Conservation (phyloP, 1,140 invertebrate genomes). For the Daktulosphaira vitifoliae region DNA sequence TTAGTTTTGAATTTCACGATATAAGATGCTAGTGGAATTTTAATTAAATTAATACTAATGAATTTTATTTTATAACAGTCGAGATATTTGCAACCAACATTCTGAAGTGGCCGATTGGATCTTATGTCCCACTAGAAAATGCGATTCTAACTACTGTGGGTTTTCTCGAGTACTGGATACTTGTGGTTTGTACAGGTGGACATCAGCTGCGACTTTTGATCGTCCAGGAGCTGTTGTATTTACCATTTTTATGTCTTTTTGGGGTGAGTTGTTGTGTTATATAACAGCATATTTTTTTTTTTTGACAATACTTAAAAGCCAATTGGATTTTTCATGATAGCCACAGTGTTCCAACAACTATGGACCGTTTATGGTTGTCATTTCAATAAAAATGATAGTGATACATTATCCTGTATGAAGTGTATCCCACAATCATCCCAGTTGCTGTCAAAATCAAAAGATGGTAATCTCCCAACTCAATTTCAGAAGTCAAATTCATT, state of each 20-base stretch:
- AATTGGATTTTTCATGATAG: background rate
- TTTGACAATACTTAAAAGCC: too few relatives aligned
- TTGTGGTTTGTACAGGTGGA: constrained; percentile 18
- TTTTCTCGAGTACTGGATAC: constrained; percentile 12
- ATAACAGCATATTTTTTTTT: background rate
- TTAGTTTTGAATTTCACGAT: background rate
- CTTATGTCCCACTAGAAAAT: constrained; percentile 7
- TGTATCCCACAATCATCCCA: too few relatives aligned
- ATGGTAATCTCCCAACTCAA: too few relatives aligned
- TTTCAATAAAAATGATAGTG: too few relatives aligned
- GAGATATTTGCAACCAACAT: constrained; percentile 8
- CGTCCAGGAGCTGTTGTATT: constrained; percentile 1
- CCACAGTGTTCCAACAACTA: constrained; percentile 15
- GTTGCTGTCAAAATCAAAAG: too few relatives aligned
- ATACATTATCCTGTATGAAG: too few relatives aligned
- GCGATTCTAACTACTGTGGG: background rate
- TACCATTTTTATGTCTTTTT: constrained; percentile 13
- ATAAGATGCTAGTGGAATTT: too few relatives aligned
- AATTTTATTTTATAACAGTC: background rate
- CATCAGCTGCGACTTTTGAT: constrained; percentile 19
- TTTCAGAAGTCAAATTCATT: too few relatives aligned
- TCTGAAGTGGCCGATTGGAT: constrained; percentile 22
- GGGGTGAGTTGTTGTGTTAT: background rate
- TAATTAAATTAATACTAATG: too few relatives aligned
- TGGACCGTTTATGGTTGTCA: background rate